phyloP scores from a whole-genome alignment of 2,797 vertebrate species.

The Lepus oiostolus region DNA sequence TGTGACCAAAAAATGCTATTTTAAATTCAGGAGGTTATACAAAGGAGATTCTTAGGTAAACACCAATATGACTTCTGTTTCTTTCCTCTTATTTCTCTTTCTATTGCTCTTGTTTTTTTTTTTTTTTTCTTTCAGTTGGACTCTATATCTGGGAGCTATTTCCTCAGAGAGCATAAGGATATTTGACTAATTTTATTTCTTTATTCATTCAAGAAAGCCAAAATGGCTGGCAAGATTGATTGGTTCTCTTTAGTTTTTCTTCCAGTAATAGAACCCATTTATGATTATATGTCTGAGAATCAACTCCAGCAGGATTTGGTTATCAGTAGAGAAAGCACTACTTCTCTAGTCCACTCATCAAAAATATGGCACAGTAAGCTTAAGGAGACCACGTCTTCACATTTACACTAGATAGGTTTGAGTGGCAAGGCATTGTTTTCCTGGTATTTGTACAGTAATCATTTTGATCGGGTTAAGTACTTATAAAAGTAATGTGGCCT shows the following conservation, averaged over 20 bases:
- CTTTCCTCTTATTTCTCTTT: background rate
- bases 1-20: constrained; percentile 7
- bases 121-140: background rate
- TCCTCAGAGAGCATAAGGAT: background rate
- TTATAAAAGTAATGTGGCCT: background rate
- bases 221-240: background rate
- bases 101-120: background rate
- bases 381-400: background rate
- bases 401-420: background rate
- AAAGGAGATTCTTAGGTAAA: background rate
- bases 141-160: background rate
- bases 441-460: background rate
- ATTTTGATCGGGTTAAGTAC: background rate
- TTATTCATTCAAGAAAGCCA: background rate
- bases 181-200: constrained; percentile 13
- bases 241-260: constrained; percentile 23
- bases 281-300: background rate
- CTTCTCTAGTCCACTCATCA: background rate
- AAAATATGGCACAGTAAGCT: background rate
- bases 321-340: background rate
- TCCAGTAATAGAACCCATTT: background rate
- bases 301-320: background rate
- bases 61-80: background rate
- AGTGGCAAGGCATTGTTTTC: background rate
- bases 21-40: constrained; percentile 31